Base-by-base conservation (phyloP, 2,113 vertebrate genomes). In the Camelus dromedarius region DNA sequence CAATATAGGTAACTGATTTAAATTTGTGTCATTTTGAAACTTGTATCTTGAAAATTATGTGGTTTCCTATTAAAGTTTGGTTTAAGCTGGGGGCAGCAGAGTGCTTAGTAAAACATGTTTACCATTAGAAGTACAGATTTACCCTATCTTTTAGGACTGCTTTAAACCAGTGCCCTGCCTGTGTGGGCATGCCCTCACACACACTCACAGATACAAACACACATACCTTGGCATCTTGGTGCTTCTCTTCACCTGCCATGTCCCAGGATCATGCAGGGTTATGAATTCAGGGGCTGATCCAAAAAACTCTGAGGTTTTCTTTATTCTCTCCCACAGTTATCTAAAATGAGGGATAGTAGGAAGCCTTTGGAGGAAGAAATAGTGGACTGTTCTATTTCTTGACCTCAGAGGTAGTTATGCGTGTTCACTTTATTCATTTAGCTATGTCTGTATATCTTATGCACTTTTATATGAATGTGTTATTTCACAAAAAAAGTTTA, bases 11-110 rank as follows among this genome's bases (percentile, higher is more conserved):
- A 87, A 84, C 80, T 93, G 66, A 46, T 77, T 48, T 95, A 89
- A 54, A 66, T 96, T 92, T 96, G 4, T 93, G 46, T 81, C 76
- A 19, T 95, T 93, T 92, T 96, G 52, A 91, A 94, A 96, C 56
- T 52, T 93, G 0, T 18, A 16, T 72, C 75, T 93, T 97, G 79
- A 96, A 95, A 95, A 56, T 91, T 72, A 72, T 30, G n/a, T 88
- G 5, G 3, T 93, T 93, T 96, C 62, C 89, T 93, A 16, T 75
- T 64, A 94, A 80, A 48, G 20, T 86, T 94, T 96, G 77, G 3
- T 58, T 81, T 90, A 87, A 88, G 24, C n/a, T 15, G 50, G 15
- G n/a, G 94, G 64, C 18, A 89, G n/a, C 54, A 91, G 32, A 94
- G 18, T 96, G 62, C 64, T 93, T 95, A 92, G 28, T 92, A 84